Evolutionary conservation across 2,888 invertebrate species (phyloP).

Genomic region (Ptychoptera albimana): DNA sequence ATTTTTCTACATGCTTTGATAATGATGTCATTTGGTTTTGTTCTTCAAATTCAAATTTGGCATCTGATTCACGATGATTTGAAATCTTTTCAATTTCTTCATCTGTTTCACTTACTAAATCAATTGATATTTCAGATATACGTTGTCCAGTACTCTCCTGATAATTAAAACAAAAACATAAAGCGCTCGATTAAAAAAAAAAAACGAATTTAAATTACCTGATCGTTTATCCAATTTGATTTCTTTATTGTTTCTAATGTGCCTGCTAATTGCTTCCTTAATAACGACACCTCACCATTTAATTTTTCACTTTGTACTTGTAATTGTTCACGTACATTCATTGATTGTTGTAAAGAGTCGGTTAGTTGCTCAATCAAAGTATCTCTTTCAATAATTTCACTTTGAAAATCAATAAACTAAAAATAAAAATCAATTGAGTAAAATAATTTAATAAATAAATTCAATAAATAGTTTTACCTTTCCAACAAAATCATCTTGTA

Average conservation of each 20-base stretch:
- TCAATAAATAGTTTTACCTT: too few species aligned
- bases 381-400: constrained; percentile 50
- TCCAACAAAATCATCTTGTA: constrained; percentile 49
- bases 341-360: constrained; percentile 49
- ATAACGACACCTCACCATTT: constrained; percentile 37
- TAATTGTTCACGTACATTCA: constrained; percentile 42
- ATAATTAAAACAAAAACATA: background rate
- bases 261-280: constrained; percentile 33
- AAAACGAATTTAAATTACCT: too few species aligned
- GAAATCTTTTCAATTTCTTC: constrained; percentile 26
- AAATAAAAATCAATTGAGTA: constrained; percentile 18
- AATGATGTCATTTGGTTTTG: constrained; percentile 25
- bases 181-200: too few species aligned
- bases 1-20: constrained; percentile 28
- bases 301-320: constrained; percentile 44
- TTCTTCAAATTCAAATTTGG: constrained; percentile 11
- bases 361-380: constrained; percentile 55
- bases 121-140: constrained; percentile 30
- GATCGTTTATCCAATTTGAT: constrained; percentile 18
- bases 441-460: too few species aligned
- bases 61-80: constrained; percentile 21
- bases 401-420: constrained; percentile 58
- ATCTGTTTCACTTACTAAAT: constrained; percentile 28
- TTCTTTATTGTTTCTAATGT: constrained; percentile 28
- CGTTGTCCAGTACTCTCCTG: constrained; percentile 24